Conservation (phyloP, 2,113 vertebrate species). For the Axis porcinus region DNA sequence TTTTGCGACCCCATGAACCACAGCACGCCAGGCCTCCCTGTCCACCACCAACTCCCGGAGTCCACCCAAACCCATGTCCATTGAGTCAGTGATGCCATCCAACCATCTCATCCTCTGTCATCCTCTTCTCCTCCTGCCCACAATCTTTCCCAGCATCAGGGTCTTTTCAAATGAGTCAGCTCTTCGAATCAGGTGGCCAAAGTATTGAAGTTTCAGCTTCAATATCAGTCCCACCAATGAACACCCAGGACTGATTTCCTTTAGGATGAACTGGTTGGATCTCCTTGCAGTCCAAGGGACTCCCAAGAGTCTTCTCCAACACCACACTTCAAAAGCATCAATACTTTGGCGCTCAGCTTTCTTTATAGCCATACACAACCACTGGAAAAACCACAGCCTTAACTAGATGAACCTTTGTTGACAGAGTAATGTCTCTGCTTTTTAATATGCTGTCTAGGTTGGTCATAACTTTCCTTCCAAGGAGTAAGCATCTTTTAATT, state of each 20-base stretch:
- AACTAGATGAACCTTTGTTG: too few relatives aligned
- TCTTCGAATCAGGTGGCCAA: background rate
- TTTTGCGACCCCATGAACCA: rapidly evolving
- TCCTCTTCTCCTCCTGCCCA: background rate
- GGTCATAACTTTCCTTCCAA: too few relatives aligned
- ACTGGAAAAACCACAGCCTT: too few relatives aligned
- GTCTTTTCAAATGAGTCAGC: background rate
- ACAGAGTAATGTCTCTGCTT: background rate
- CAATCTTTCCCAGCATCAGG: background rate
- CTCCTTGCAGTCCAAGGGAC: too few relatives aligned
- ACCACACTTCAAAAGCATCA: too few relatives aligned
- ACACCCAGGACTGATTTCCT: too few relatives aligned
- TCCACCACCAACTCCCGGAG: background rate
- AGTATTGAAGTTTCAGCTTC: background rate
- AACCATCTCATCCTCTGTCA: background rate
- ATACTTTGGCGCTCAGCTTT: rapidly evolving
- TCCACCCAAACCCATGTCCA: background rate
- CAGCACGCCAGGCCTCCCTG: background rate
- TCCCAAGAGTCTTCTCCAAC: too few relatives aligned
- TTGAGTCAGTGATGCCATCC: background rate
- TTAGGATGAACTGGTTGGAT: too few relatives aligned
- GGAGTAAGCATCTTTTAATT: too few relatives aligned
- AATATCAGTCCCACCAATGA: background rate
- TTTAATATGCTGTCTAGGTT: too few relatives aligned
- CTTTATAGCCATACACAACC: too few relatives aligned